Base-by-base conservation (phyloP, 1,140 invertebrate genomes). In the Mycetomoellerius zeteki region DNA sequence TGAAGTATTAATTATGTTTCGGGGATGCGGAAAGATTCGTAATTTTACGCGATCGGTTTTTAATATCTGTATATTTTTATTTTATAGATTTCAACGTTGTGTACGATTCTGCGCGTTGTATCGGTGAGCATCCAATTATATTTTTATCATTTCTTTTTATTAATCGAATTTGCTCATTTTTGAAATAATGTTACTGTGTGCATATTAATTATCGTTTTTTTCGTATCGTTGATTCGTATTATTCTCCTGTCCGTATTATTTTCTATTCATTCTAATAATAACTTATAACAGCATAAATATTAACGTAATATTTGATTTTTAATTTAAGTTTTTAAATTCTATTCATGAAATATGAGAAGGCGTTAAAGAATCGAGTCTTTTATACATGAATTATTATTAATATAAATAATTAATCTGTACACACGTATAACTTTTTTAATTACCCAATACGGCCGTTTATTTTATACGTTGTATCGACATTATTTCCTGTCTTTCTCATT, bases 51-150 rank as follows among this genome's bases (percentile, higher is more conserved):
- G 33, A 33, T 4, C 14, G 12, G 3, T 69, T 69, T 69, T 69
- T 69, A 43, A 67, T 67, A 69, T 37, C 10, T 69, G n/a, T 7
- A 69, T 24, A 24, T 47, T 43, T 43, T 24, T 47, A 69, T 69
- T 43, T 69, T 69, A 69, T 10, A 69, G n/a, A 47, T 69, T 10
- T 43, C n/a, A 21, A 56, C 8, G 24, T 27, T 60, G 24, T 60
- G 58, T 14, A 43, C 10, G 37, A 21, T 2, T 0, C 5, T 47
- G 5, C 12, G n/a, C 37, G 1, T 69, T 16, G 16, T 67, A 67
- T 4, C 4, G n/a, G 12, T 47, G n/a, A 69, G n/a, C 2, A 16
- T 21, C 24, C 5, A 37, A 65, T 69, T 47, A 47, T 47, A 69
- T 43, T 4, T 69, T 69, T 69, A 69, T 69, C 12, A 12, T 24